Evolutionary conservation across 2,113 vertebrate genomes (phyloP), one percentile per base, ranked within the genome.

Genomic region (Carettochelys insculpta): DNA sequence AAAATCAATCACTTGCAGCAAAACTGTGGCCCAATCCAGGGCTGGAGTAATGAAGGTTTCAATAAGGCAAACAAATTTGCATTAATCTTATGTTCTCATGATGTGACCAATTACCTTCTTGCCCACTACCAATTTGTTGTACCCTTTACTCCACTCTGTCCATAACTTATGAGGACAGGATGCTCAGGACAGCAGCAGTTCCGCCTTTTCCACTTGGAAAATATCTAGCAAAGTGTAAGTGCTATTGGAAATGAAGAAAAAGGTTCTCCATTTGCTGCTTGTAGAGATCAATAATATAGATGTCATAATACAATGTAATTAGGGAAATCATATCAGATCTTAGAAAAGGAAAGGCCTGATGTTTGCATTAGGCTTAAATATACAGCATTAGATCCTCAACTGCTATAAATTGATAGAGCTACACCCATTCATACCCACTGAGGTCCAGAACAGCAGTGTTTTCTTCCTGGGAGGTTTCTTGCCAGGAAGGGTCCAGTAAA

Each of bases 201-300:
- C 61, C 51, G 77, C 73, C 38, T 34, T 82, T 88, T 65, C 3
- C 0, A 4, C 58, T 83, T 90, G 76, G 88, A 87, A 92, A 83
- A 48, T 20, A 68, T 85, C 4, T 68, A 83, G 25, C 58, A 16
- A 92, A 83, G 58, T 82, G 78, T 75, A 80, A 91, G 61, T 7
- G 43, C 68, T 54, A 78, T 54, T 56, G 89, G 48, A 41, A 71
- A 41, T 41, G 77, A 87, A 75, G 43, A 87, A 79, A 68, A 80
- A 90, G n/a, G n/a, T n/a, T n/a, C n/a, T n/a, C n/a, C n/a, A n/a
- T n/a, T n/a, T n/a, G n/a, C n/a, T n/a, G n/a, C n/a, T n/a, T n/a
- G n/a, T n/a, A n/a, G n/a, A n/a, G n/a, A n/a, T n/a, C n/a, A 87
- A 85, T 86, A 77, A n/a, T 31, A 19, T 85, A 90, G n/a, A n/a